Conservation (phyloP, 2,113 vertebrate genomes). For the Brienomyrus longianalis region DNA sequence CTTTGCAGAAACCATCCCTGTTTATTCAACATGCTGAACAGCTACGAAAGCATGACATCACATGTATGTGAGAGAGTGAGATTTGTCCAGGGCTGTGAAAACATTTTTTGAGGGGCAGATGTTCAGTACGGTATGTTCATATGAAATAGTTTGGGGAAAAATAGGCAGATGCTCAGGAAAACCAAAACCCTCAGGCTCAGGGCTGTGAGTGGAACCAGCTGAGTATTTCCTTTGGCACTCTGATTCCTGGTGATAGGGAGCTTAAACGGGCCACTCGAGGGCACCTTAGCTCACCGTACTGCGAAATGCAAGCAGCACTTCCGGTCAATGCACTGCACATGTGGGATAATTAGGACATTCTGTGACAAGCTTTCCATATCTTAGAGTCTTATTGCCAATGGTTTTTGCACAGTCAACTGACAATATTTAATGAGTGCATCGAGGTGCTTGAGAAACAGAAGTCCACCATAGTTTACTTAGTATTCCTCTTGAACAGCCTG, state of each 20-base stretch:
- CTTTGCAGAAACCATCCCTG: no score
- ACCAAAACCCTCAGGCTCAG: no score
- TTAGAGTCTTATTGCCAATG: not conserved
- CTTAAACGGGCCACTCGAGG: not conserved
- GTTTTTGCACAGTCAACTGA: not conserved
- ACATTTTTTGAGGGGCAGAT: no score
- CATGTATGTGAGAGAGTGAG: no score
- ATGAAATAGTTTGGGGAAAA: no score
- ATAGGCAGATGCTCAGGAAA: no score
- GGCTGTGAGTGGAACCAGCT: no score
- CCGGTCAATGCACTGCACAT: not conserved
- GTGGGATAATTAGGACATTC: not conserved
- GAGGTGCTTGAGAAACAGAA: not conserved
- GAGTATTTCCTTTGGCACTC: no score
- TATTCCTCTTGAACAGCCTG: not conserved
- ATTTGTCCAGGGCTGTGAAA: no score
- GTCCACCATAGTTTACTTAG: not conserved
- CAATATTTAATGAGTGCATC: not conserved
- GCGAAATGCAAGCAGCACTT: not conserved
- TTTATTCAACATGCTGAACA: not conserved
- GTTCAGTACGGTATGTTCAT: no score
- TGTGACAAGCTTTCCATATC: not conserved
- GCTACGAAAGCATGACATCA: not conserved
- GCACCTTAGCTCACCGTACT: not conserved
- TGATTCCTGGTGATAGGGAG: not conserved